Base-by-base conservation (phyloP, 2,113 vertebrate genomes). In the Jaculus jaculus region DNA sequence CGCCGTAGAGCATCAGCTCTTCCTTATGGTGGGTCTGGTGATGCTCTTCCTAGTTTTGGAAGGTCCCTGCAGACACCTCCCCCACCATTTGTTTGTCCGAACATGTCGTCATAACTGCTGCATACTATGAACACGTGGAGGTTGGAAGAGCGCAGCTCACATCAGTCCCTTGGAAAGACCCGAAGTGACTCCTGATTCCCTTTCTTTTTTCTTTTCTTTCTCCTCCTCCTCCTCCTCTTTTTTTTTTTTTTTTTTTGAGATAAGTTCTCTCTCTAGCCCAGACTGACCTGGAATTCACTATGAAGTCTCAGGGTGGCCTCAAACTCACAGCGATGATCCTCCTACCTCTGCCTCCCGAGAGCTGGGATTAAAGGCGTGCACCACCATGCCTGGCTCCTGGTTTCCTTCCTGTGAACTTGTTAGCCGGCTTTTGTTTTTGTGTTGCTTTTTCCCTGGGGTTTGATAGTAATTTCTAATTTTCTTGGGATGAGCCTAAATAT, bases 101-200 rank as follows among this genome's bases (percentile, higher is more conserved):
- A 39, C 4, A 1, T n/a, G 65, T 39, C 54, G 34, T 63, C 5
- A 23, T 20, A 24, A 23, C 30, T 16, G 18, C 68, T 58, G 30
- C 77, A 34, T 37, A 28, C 68, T 28, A 26, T 34, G 16, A 28
- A 5, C 30, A 28, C 68, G 21, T 7, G 39, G 21, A 72, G 37
- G 32, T 8, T 2, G 1, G 20, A 5, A 20, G 42, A 32, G 26
- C 30, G 32, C 18, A 42, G 28, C 17, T 54, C n/a, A 17, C 10
- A 0, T 10, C 20, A 15, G 10, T 26, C 16, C 39, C 23, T 21
- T 9, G 13, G 11, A 32, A 39, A n/a, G 9, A 3, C 16, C 16
- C 28, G 26, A 32, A 23, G 24, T 54, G 15, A 2, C 12, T 84
- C 54, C 32, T 39, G 37, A 9, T 10, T 23, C 37, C 47, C 65